A percentile compares a stretch with the other conserved stretches of the same genome.
Conservation (phyloP, 2,113 vertebrate genomes). For the Myotis lucifugus region DNA sequence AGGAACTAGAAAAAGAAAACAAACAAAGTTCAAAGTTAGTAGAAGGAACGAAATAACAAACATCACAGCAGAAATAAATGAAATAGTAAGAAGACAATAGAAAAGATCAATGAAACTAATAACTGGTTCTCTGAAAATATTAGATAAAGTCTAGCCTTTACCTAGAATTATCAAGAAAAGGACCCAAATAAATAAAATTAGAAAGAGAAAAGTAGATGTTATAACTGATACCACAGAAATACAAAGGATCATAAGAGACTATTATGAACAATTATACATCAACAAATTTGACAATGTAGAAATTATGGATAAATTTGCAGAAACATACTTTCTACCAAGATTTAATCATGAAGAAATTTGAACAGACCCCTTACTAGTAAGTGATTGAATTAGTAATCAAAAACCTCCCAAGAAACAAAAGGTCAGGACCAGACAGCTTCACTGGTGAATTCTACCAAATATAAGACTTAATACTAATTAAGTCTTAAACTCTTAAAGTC, state of each 20-base stretch:
- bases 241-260: neutral
- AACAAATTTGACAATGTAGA: neutral
- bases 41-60: neutral
- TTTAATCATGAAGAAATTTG: neutral
- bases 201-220: neutral
- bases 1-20: neutral
- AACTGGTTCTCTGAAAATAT: neutral
- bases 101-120: neutral
- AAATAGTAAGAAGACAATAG: neutral
- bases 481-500: no score
- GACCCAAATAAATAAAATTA: neutral
- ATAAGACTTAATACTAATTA: neutral
- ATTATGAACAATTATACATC: neutral
- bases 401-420: neutral
- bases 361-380: neutral
- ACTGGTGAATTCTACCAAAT: neutral
- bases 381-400: neutral
- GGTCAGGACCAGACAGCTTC: neutral
- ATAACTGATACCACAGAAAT: neutral
- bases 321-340: neutral
- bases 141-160: neutral
- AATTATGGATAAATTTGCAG: neutral
- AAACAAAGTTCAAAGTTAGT: neutral
- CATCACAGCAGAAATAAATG: neutral
- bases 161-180: neutral